These are phyloP conservation scores for Galago senegalensis DNA, from an alignment of 2,797 vertebrate genomes.

Conservation along the genomic window DNA sequence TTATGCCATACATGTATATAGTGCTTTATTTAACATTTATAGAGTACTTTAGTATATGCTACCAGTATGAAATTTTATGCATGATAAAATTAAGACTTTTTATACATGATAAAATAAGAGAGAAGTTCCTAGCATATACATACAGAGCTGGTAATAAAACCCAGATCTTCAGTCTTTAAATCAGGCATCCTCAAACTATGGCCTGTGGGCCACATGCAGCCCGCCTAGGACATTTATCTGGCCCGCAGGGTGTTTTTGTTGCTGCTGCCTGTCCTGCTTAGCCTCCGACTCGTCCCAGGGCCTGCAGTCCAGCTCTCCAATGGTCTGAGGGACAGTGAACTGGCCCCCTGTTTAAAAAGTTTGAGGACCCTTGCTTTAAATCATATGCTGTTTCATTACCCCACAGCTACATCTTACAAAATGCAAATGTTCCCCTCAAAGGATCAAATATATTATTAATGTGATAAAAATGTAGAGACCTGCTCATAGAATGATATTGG, in stretches of 20 bases:
- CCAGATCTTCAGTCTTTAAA: constrained; percentile 20
- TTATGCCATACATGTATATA: not conserved
- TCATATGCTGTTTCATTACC: constrained; percentile 1
- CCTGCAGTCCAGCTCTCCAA: no score
- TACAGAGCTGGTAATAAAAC: constrained; percentile 22
- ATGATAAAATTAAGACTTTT: not conserved
- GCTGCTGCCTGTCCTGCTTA: no score
- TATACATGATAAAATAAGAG: constrained; percentile 21
- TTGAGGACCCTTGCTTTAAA: no score
- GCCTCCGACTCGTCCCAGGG: no score
- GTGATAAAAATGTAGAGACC: not conserved
- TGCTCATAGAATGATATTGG: not conserved
- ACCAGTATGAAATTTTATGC: constrained; percentile 9
- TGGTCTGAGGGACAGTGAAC: no score
- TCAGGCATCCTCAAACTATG: not conserved
- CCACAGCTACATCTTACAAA: constrained; percentile 36
- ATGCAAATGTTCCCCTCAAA: not conserved
- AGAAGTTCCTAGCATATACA: constrained; percentile 37
- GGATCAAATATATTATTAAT: not conserved
- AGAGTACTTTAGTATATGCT: constrained; percentile 8
- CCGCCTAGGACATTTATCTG: no score
- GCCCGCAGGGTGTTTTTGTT: no score
- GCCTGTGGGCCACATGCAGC: no score
- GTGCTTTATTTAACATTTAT: constrained; percentile 47
- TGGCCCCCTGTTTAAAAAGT: no score